Conservation (phyloP, 2,113 vertebrate genomes). For the Jacana jacana region DNA sequence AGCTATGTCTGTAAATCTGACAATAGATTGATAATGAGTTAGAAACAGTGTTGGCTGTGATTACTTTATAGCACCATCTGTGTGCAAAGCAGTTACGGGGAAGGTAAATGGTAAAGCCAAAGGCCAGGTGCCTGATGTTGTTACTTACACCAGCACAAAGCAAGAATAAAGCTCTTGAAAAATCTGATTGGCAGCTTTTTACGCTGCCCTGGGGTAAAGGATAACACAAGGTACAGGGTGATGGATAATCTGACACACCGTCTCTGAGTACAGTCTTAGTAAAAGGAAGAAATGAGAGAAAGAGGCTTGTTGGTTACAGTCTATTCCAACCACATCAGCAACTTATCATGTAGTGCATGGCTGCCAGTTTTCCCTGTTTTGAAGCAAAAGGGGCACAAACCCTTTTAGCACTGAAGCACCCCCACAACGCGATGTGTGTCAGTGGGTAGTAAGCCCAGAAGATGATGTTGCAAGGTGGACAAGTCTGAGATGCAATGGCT, state of each 20-base stretch:
- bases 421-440: neutral
- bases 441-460: neutral
- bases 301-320: neutral
- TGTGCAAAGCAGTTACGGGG: neutral
- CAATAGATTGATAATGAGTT: conserved; percentile 13
- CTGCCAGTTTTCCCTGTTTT: neutral
- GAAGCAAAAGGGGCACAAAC: neutral
- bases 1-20: conserved; percentile 4
- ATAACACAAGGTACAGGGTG: neutral
- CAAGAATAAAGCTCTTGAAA: neutral
- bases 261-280: neutral
- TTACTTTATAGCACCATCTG: conserved; percentile 31
- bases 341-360: accelerated
- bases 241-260: neutral
- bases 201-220: neutral
- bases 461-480: neutral
- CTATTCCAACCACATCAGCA: neutral
- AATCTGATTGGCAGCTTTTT: neutral
- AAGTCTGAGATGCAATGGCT: neutral
- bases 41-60: neutral
- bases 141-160: neutral
- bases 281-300: neutral
- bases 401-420: neutral
- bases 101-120: conserved; percentile 27
- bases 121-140: neutral